Conservation (phyloP, 2,113 vertebrate genomes). For the Pungitius pungitius region DNA sequence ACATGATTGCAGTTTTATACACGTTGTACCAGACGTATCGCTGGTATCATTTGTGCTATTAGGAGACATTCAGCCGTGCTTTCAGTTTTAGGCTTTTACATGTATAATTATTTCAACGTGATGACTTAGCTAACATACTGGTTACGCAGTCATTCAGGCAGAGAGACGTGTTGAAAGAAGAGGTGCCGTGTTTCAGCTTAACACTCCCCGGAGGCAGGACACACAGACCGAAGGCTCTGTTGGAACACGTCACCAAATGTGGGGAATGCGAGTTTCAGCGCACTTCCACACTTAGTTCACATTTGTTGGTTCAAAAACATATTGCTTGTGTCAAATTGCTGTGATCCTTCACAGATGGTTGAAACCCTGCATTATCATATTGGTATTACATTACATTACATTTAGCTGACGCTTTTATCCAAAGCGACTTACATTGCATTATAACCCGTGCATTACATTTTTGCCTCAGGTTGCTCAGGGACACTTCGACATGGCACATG, state of each 20-base stretch:
- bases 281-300: slow-evolving; percentile 10
- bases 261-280: slow-evolving; percentile 67
- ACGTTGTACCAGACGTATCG: neutral
- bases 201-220: slow-evolving; percentile 59
- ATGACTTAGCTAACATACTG: neutral
- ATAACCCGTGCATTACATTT: too few relatives aligned
- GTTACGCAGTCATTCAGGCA: neutral
- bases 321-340: neutral
- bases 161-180: slow-evolving; percentile 42
- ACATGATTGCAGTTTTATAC: slow-evolving; percentile 8
- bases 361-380: neutral
- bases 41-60: neutral
- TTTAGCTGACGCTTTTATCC: too few relatives aligned
- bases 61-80: slow-evolving; percentile 20
- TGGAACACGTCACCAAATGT: slow-evolving; percentile 64
- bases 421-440: too few relatives aligned
- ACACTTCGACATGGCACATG: too few relatives aligned
- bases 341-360: neutral
- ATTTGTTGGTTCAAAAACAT: slow-evolving; percentile 6
- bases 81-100: slow-evolving; percentile 14
- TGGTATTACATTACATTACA: too few relatives aligned
- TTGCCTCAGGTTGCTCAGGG: too few relatives aligned
- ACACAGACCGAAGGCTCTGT: slow-evolving; percentile 50
- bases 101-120: neutral
- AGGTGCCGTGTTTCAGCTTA: slow-evolving; percentile 62